Base-by-base conservation (phyloP, 2,797 vertebrate species). In the Buphagus erythrorhynchus region DNA sequence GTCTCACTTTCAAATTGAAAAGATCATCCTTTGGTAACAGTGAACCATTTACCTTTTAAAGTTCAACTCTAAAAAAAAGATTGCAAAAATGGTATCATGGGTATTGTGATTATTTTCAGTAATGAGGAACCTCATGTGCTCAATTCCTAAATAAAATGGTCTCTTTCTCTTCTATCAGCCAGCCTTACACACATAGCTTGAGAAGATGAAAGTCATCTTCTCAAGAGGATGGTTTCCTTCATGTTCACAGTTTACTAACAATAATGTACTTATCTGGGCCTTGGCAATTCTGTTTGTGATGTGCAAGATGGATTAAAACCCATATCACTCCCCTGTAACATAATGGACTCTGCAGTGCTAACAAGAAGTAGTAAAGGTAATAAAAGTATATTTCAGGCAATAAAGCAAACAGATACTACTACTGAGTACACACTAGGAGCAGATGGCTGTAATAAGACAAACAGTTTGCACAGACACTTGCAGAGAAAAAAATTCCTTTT, bases 351-450 rank as follows among this genome's bases (percentile, higher is more conserved):
- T 42, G 26, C 54, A 69, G 18, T 20, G 36, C 62, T 93, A 93
- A 83, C 58, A 91, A 95, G 75, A 86, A 86, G 61, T 66, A 75
- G 61, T 87, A 82, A 92, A 88, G 58, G 49, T 73, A 95, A 87
- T 93, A 93, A 73, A 95, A 91, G 36, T 78, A 46, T 73, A 92
- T 91, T 95, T 75, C 48, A 83, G 54, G 46, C 84, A 51, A 65
- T 93, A 94, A 94, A 94, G 75, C 45, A 90, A 94, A 87, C 65
- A 93, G 62, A 68, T 83, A 68, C 49, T 80, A 63, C 46, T 72
- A 45, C 77, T 82, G 74, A 92, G 81, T 36, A 88, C 62, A 86
- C 55, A 73, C 12, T 5, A 69, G 83, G 69, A 69, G 29, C 83
- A 84, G 76, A 81, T 86, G 86, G 68, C 43, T 89, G 16, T 77